These are phyloP conservation scores for Mamestra brassicae DNA, from an alignment of 2,888 invertebrate genomes.

Conservation along the genomic window DNA sequence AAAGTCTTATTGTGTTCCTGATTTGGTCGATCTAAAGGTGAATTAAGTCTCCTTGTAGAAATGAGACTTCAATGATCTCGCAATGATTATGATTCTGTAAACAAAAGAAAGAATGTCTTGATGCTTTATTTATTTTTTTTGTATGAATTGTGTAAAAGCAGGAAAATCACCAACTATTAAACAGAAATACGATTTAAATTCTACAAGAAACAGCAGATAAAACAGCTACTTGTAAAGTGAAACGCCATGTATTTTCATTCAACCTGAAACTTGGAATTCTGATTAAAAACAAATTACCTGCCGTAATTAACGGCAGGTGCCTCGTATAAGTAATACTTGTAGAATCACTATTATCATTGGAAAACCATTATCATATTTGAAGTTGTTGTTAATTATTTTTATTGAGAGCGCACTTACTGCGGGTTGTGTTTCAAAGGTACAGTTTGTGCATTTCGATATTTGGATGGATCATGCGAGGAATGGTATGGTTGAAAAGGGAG, in stretches of 20 bases:
- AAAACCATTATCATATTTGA: background rate
- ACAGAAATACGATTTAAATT: background rate
- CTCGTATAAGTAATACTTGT: background rate
- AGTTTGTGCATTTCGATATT: too few relatives aligned
- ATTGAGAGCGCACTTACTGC: too few relatives aligned
- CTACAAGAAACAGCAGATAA: constrained; percentile 11
- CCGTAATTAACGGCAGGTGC: background rate
- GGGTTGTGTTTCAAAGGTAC: too few relatives aligned
- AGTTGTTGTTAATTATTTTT: constrained; percentile 15
- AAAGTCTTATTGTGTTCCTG: background rate
- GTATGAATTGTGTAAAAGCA: too few relatives aligned
- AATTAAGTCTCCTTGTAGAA: background rate
- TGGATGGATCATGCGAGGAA: too few relatives aligned
- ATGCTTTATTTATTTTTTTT: too few relatives aligned
- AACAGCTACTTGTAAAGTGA: background rate
- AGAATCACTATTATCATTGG: constrained; percentile 1
- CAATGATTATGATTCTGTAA: too few relatives aligned
- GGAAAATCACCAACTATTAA: background rate
- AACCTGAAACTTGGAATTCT: constrained; percentile 20
- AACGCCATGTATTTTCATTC: constrained; percentile 4
- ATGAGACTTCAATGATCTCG: background rate
- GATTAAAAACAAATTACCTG: constrained; percentile 29
- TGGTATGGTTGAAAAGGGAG: too few relatives aligned
- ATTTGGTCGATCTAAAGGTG: background rate
- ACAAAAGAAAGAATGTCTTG: too few relatives aligned